Evolutionary conservation across 2,113 vertebrate genomes (phyloP).

Genomic region (Psophia crepitans): DNA sequence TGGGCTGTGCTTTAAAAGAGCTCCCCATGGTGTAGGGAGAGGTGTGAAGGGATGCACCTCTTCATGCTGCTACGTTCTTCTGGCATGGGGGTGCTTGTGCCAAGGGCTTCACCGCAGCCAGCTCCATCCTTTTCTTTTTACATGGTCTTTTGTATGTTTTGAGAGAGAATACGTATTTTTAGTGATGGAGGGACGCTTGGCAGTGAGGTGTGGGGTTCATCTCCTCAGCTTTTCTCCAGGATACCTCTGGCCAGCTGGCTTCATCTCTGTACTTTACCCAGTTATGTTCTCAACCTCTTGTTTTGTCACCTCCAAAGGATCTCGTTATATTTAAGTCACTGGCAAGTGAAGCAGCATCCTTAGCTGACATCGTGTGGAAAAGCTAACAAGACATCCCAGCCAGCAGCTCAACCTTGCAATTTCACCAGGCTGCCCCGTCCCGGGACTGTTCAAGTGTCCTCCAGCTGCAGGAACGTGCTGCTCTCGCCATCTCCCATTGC

Average conservation of each 20-base stretch:
- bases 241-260: not conserved
- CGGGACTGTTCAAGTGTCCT: not conserved
- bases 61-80: not conserved
- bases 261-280: not conserved
- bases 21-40: not conserved
- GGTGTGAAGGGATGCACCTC: not conserved
- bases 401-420: not conserved
- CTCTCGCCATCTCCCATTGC: rapidly evolving
- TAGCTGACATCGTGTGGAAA: not conserved
- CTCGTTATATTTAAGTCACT: not conserved
- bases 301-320: not conserved
- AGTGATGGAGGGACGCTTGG: not conserved
- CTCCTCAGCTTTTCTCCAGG: not conserved
- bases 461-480: rapidly evolving
- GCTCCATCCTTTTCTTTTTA: not conserved
- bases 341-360: not conserved
- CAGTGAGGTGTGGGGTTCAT: not conserved
- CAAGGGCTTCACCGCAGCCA: not conserved
- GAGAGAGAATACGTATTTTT: not conserved
- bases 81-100: not conserved
- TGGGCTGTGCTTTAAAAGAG: not conserved
- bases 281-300: not conserved
- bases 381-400: not conserved
- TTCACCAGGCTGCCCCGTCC: not conserved
- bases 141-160: not conserved